These are phyloP conservation scores for Erpornis zantholeuca DNA, from an alignment of 2,113 vertebrate species.

Conservation along the genomic window DNA sequence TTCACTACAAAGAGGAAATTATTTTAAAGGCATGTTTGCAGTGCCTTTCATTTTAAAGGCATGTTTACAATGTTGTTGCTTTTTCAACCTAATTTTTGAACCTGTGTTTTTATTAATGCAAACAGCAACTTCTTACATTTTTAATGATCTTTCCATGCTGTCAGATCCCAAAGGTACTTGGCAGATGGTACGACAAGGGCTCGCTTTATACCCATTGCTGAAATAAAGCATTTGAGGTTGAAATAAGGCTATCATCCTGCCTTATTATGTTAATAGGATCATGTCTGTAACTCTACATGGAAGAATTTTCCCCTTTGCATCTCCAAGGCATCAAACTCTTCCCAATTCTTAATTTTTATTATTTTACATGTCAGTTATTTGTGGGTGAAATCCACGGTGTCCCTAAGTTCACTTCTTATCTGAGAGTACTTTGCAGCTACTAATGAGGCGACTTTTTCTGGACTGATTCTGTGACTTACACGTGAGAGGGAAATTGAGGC, in stretches of 20 bases:
- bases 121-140: constrained; percentile 47
- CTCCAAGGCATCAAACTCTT: not conserved
- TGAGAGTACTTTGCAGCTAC: not conserved
- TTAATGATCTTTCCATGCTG: not conserved
- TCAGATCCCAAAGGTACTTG: constrained; percentile 37
- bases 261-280: not conserved
- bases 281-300: not conserved
- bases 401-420: not conserved
- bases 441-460: not conserved
- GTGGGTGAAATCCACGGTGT: not conserved
- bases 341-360: not conserved
- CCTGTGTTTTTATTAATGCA: constrained; percentile 42
- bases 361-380: not conserved
- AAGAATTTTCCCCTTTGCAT: not conserved
- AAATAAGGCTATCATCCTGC: not conserved
- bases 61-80: constrained; percentile 10
- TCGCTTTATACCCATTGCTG: not conserved
- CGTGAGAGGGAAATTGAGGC: not conserved
- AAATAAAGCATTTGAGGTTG: not conserved
- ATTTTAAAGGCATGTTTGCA: constrained; percentile 25
- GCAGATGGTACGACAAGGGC: constrained; percentile 5
- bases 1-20: not conserved
- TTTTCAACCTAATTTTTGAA: constrained; percentile 35
- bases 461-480: not conserved
- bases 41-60: not conserved